These are phyloP conservation scores for Hippocampus guttulatus DNA, from an alignment of 2,113 vertebrate genomes.

Conservation along the genomic window DNA sequence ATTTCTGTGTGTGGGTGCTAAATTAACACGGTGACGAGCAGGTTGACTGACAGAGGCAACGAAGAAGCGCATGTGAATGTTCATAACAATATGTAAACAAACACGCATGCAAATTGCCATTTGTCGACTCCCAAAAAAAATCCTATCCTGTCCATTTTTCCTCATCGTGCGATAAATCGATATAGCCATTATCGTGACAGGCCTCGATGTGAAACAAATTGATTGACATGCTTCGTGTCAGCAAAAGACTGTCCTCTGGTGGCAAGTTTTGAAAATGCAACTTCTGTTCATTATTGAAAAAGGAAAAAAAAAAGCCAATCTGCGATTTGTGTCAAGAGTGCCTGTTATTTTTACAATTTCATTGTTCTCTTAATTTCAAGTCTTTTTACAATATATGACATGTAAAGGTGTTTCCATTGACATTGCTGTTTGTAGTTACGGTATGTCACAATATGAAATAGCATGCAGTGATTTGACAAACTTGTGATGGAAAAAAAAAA, in stretches of 20 bases:
- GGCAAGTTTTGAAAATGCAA: conserved; percentile 48
- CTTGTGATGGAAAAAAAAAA: neutral
- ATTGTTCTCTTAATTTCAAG: conserved; percentile 20
- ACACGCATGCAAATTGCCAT: too few species aligned
- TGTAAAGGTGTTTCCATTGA: conserved; percentile 2
- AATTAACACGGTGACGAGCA: too few species aligned
- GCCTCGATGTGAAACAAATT: neutral
- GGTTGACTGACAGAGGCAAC: too few species aligned
- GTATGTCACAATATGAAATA: conserved; percentile 13
- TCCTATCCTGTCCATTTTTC: too few species aligned
- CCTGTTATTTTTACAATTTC: conserved; percentile 32
- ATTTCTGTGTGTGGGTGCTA: too few species aligned
- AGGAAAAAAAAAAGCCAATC: conserved; percentile 32
- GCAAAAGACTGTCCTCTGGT: conserved; percentile 47
- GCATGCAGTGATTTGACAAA: conserved; percentile 24
- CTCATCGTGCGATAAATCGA: too few species aligned
- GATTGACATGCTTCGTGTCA: conserved; percentile 10
- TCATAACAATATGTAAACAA: too few species aligned
- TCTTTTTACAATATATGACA: conserved; percentile 10
- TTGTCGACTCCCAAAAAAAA: too few species aligned
- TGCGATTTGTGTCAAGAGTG: conserved; percentile 54
- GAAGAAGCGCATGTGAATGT: too few species aligned
- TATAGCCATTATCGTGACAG: too few species aligned
- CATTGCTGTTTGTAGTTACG: conserved; percentile 16
- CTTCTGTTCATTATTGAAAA: conserved; percentile 1